A percentile compares a stretch with the other conserved stretches of the same genome.
Evolutionary conservation across 2,113 vertebrate species (phyloP).

Genomic region (Ahaetulla prasina): DNA sequence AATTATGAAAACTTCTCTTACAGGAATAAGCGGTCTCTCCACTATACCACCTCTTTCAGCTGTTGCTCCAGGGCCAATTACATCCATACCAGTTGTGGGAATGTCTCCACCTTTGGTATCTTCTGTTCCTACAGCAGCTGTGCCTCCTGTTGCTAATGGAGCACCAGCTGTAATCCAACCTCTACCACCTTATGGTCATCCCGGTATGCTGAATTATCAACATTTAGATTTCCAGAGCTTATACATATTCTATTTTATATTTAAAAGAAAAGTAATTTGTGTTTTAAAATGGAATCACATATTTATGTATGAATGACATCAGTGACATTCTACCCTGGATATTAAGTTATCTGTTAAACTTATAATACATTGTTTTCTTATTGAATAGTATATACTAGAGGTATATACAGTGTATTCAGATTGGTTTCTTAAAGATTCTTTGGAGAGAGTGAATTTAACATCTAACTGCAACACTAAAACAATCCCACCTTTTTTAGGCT

Average conservation of each 20-base stretch:
- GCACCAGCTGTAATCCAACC: constrained; percentile 87
- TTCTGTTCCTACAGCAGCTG: constrained; percentile 78
- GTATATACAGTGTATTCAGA: neutral
- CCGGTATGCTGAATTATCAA: constrained; percentile 72
- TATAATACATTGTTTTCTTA: neutral
- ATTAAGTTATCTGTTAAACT: neutral
- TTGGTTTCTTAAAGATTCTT: neutral
- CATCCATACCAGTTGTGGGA: constrained; percentile 86
- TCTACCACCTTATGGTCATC: constrained; percentile 85
- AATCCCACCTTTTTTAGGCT: neutral
- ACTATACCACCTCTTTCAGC: constrained; percentile 75
- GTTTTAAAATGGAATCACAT: neutral
- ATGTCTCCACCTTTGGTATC: constrained; percentile 91
- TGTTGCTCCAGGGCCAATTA: constrained; percentile 87
- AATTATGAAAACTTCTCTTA: constrained; percentile 18
- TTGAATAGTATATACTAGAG: neutral
- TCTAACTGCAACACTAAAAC: neutral
- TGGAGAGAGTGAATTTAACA: neutral
- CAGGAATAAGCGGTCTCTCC: constrained; percentile 83
- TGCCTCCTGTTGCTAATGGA: constrained; percentile 89
- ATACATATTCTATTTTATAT: neutral
- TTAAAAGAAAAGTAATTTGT: neutral
- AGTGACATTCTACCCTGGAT: neutral
- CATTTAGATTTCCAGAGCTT: neutral
- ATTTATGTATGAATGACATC: neutral